Conservation (phyloP, 2,113 vertebrate species). For the Rutilus rutilus region DNA sequence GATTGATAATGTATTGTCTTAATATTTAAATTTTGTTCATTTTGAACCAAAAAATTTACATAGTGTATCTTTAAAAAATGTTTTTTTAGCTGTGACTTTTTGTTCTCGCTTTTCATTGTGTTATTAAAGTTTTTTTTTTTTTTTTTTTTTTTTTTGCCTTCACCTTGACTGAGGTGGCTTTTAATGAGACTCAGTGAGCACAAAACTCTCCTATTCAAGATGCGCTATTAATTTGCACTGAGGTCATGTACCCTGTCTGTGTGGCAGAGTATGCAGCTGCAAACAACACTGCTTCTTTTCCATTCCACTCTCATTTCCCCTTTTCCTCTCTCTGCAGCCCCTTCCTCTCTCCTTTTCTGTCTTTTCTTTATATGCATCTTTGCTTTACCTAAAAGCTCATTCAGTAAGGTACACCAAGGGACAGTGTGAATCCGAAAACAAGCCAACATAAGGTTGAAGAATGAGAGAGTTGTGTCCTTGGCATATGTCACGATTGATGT, state of each 20-base stretch:
- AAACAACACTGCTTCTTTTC: conserved; percentile 17
- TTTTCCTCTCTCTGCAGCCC: not conserved
- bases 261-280: not conserved
- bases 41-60: too few species aligned
- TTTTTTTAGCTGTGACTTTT: too few species aligned
- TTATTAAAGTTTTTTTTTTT: not conserved
- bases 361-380: not conserved
- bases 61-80: too few species aligned
- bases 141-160: not conserved
- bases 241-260: conserved; percentile 41
- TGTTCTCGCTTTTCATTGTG: too few species aligned
- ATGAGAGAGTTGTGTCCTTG: not conserved
- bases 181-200: conserved; percentile 33
- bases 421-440: not conserved
- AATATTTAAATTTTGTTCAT: too few species aligned
- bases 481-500: not conserved
- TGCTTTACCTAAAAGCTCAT: conserved; percentile 4
- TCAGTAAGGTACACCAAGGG: conserved; percentile 1
- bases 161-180: conserved; percentile 27
- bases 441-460: not conserved
- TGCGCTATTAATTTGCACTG: conserved; percentile 19
- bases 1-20: too few species aligned
- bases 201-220: conserved; percentile 21
- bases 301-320: not conserved
- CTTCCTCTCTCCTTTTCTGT: not conserved